A percentile compares a stretch with the other conserved stretches of the same genome.
phyloP scores from a whole-genome alignment of 2,888 invertebrate genomes.

The Myathropa florea region DNA sequence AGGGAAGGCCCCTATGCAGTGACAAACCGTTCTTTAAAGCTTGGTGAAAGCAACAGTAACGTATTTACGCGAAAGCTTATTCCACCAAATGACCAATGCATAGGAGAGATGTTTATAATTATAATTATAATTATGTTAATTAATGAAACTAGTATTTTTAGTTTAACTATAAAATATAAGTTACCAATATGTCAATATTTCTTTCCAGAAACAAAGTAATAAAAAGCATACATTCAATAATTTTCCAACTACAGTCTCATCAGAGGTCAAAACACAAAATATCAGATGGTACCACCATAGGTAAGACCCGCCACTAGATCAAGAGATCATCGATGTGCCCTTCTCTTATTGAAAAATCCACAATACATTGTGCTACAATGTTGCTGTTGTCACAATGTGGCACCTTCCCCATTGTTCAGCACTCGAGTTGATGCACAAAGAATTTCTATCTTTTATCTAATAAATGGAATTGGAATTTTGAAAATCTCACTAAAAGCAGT shows the following conservation, averaged over 20 bases:
- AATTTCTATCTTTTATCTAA: constrained; percentile 57
- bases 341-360: constrained; percentile 6
- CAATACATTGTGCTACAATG: constrained; percentile 43
- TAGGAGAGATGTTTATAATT: too few relatives aligned
- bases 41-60: too few relatives aligned
- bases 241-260: constrained; percentile 5
- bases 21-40: too few relatives aligned
- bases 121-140: too few relatives aligned
- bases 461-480: constrained; percentile 47
- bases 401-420: constrained; percentile 59
- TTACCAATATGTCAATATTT: too few relatives aligned
- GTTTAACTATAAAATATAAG: too few relatives aligned
- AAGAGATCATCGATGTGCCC: constrained; percentile 62
- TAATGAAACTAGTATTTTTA: too few relatives aligned
- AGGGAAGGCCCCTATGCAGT: too few relatives aligned
- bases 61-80: too few relatives aligned
- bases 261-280: constrained; percentile 53
- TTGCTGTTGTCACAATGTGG: constrained; percentile 47
- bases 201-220: too few relatives aligned
- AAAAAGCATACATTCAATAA: too few relatives aligned
- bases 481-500: constrained; percentile 22
- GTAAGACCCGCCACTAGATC: constrained; percentile 42
- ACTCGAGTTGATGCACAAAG: constrained; percentile 42
- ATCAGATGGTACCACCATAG: constrained; percentile 19
- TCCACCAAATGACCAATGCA: too few relatives aligned